These are phyloP conservation scores for Drosophila watanabei DNA, from an alignment of 1,140 invertebrate genomes.

Conservation along the genomic window DNA sequence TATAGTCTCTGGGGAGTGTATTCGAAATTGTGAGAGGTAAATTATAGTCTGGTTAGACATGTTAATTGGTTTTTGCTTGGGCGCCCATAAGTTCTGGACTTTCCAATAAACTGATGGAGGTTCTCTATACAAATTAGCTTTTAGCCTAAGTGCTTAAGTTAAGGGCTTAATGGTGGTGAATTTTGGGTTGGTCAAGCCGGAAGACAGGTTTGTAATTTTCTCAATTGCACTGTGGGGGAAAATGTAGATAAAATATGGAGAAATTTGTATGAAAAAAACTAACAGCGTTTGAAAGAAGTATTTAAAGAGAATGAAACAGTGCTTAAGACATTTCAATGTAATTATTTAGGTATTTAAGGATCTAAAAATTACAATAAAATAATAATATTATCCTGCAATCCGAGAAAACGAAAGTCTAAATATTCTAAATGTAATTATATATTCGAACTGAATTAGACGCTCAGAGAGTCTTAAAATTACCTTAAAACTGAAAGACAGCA, in stretches of 20 bases:
- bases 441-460: no score
- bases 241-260: not conserved
- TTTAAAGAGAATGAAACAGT: no score
- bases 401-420: no score
- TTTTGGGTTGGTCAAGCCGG: constrained; percentile 30
- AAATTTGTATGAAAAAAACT: no score
- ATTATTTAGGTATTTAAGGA: not conserved
- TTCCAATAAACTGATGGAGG: constrained; percentile 15
- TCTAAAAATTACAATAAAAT: not conserved
- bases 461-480: no score
- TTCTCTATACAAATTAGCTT: constrained; percentile 26
- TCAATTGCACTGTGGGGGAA: constrained; percentile 40
- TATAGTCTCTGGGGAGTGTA: not conserved
- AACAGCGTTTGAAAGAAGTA: no score
- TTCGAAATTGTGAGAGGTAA: not conserved
- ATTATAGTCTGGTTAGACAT: constrained; percentile 30
- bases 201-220: constrained; percentile 31
- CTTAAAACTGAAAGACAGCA: no score
- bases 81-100: constrained; percentile 15
- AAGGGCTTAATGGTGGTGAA: constrained; percentile 4
- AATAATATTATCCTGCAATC: no score
- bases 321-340: not conserved
- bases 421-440: no score
- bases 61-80: constrained; percentile 29
- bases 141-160: constrained; percentile 29